Base-by-base conservation (phyloP, 1,140 invertebrate genomes). In the Bombus waltoni region DNA sequence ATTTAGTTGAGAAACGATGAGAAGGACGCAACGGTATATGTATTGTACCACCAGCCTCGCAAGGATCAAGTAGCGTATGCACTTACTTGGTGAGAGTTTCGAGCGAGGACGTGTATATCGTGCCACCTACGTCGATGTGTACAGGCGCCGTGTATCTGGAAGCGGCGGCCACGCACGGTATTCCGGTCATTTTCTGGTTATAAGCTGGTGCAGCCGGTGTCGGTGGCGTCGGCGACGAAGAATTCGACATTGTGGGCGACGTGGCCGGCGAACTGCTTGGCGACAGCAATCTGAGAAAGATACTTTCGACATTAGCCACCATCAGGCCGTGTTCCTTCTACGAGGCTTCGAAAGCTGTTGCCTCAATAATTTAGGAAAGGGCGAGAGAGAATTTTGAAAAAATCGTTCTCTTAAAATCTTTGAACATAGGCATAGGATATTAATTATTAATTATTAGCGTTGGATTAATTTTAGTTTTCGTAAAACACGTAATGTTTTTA, bases 71-170 rank as follows among this genome's bases (percentile, higher is more conserved):
- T 0, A 22, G 25, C 3, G 40, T 42, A 40, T 32, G 40, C 65
- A 96, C 97, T 97, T 96, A 99, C 98, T 98, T 98, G 87, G 98
- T 99, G 3, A 99, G 96, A 3, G 98, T 99, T 95, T 99, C 98
- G 92, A 99, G 95, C 0, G 98, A 99, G 1, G 98, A 99, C 0
- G 99, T 99, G 95, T 99, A 99, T 89, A 99, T 99, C 53, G 98
- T 98, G 1, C 98, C 99, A 13, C 99, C 99, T 28, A 99, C 98
- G 93, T 99, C 99, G 90, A 99, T 99, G 94, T 99, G 99, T 0
- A 99, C 99, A 0, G 99, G 98, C 0, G 99, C 98, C 28, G 98
- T 99, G 94, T 98, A 98, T 65, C 98, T 96, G 35, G 98, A 98
- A 3, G 98, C 98, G 1, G 98, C 97, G 0, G 98, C 99, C 15